A percentile compares a stretch with the other conserved stretches of the same genome.
phyloP scores from a whole-genome alignment of 2,113 vertebrate genomes.

The Micronycteris hirsuta region DNA sequence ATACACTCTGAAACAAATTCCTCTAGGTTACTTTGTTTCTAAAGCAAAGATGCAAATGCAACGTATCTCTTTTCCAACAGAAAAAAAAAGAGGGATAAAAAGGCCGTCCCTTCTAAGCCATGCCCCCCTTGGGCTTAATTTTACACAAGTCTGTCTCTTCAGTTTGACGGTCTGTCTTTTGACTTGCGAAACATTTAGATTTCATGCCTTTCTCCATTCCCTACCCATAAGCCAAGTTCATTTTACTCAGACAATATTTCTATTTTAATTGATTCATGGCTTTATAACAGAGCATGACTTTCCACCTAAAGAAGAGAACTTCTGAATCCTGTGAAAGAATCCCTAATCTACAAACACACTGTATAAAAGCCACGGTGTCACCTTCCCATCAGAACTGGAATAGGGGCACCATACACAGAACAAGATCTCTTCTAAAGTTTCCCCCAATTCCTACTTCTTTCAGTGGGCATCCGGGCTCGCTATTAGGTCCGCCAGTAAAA shows the following conservation, averaged over 20 bases:
- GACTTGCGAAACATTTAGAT: constrained; percentile 53
- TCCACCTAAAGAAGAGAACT: background rate
- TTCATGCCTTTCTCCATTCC: background rate
- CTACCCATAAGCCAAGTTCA: background rate
- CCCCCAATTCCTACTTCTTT: background rate
- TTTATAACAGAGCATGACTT: background rate
- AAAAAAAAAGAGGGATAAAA: background rate
- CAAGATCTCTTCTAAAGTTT: background rate
- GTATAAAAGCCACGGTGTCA: background rate
- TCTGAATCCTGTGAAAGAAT: background rate
- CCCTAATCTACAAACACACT: background rate
- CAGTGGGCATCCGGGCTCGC: background rate
- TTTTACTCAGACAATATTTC: background rate
- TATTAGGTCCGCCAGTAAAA: background rate
- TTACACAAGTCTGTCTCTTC: background rate
- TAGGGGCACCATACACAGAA: background rate
- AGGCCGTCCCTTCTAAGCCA: background rate
- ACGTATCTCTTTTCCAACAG: background rate
- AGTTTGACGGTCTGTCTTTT: constrained; percentile 18
- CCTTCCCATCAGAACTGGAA: background rate
- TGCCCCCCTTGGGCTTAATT: background rate
- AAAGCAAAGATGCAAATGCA: background rate
- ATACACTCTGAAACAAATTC: background rate
- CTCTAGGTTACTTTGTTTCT: constrained; percentile 7
- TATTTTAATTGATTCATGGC: background rate